Conservation (phyloP, 2,797 vertebrate genomes). For the Tamandua tetradactyla region DNA sequence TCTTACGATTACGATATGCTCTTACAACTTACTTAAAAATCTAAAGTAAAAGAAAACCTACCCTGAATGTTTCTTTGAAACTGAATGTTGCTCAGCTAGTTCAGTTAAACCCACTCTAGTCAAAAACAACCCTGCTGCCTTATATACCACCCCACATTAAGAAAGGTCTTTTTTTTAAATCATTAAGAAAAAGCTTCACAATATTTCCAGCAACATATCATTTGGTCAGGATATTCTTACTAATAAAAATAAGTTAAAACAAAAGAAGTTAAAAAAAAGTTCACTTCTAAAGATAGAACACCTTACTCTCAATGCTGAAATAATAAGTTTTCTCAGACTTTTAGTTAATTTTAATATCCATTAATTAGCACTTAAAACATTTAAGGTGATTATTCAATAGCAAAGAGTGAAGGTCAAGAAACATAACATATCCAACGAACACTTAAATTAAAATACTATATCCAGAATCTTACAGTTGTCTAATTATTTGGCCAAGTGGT, state of each 20-base stretch:
- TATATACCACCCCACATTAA: background rate
- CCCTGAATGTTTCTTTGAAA: conserved; percentile 85
- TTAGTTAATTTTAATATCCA: conserved; percentile 40
- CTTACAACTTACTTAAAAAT: conserved; percentile 76
- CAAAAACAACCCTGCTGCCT: conserved; percentile 49
- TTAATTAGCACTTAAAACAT: conserved; percentile 62
- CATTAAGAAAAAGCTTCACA: conserved; percentile 59
- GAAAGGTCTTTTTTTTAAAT: background rate
- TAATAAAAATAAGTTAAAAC: conserved; percentile 40
- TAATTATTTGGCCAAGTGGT: conserved; percentile 83
- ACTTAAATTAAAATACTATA: conserved; percentile 82
- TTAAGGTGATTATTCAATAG: conserved; percentile 58
- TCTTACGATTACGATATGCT: conserved; percentile 72
- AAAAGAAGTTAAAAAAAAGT: background rate
- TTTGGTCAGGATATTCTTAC: conserved; percentile 46
- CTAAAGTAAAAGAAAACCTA: conserved; percentile 73
- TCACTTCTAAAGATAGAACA: conserved; percentile 47
- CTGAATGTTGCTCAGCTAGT: conserved; percentile 75
- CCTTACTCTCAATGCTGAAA: conserved; percentile 2
- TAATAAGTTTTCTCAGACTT: conserved; percentile 61
- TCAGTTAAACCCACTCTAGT: conserved; percentile 68
- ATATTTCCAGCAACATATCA: conserved; percentile 48
- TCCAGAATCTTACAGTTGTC: conserved; percentile 78
- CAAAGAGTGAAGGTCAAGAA: conserved; percentile 61
- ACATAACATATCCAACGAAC: conserved; percentile 83